Evolutionary conservation across 2,797 vertebrate genomes (phyloP).

Genomic region (Rhabdophis nuchalis): DNA sequence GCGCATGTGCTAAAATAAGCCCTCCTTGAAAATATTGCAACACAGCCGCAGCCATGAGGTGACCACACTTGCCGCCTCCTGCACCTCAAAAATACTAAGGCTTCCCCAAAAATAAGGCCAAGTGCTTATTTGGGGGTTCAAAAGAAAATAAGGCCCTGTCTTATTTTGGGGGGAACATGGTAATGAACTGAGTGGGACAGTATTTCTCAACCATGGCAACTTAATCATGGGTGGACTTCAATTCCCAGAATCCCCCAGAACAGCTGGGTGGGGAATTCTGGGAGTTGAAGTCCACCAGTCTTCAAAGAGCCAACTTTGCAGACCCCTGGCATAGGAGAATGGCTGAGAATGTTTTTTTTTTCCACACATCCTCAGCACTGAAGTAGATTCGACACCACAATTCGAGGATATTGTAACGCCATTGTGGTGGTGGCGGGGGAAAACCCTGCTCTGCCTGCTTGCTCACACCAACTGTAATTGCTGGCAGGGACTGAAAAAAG

Average conservation of each 20-base stretch:
- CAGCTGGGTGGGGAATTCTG: background rate
- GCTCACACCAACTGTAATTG: background rate
- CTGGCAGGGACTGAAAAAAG: background rate
- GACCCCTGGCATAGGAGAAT: background rate
- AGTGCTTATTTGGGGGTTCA: too few species aligned
- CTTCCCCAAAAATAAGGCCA: too few species aligned
- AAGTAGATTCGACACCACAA: background rate
- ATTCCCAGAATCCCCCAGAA: background rate
- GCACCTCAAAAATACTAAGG: too few species aligned
- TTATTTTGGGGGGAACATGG: too few species aligned
- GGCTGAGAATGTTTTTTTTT: background rate
- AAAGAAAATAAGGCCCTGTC: too few species aligned
- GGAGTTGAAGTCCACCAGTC: background rate
- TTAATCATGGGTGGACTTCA: background rate
- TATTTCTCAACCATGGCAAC: background rate
- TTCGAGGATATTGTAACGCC: background rate
- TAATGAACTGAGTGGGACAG: background rate
- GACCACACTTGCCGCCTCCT: too few species aligned
- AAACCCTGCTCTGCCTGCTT: background rate
- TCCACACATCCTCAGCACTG: background rate
- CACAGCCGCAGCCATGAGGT: too few species aligned
- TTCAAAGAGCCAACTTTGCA: background rate
- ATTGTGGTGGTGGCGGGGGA: too few species aligned
- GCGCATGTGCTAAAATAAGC: too few species aligned
- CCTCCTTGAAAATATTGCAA: too few species aligned